Conservation (phyloP, 2,113 vertebrate genomes). For the Limanda limanda region DNA sequence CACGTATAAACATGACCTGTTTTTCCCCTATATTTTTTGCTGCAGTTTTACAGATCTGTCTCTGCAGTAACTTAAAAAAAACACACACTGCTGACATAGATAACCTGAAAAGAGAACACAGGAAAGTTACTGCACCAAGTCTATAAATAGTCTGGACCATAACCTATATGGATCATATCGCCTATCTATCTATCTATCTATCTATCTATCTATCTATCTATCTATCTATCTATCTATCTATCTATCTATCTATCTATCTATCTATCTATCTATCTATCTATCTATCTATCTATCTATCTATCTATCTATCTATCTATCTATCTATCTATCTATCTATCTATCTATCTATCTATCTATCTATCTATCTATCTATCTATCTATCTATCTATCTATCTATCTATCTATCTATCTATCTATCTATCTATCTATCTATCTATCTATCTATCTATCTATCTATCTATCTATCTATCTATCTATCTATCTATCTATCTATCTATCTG, state of each 20-base stretch:
- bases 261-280: not conserved
- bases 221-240: no score
- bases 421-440: not conserved
- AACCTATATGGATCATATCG: not conserved
- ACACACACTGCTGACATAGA: not conserved
- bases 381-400: no score
- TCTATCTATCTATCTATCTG: not conserved
- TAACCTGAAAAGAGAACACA: not conserved
- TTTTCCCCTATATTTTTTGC: no score
- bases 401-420: not conserved
- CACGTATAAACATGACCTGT: no score
- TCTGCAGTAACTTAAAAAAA: not conserved
- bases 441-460: not conserved
- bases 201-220: no score
- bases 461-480: slow-evolving; percentile 2
- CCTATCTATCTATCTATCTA: not conserved
- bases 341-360: no score
- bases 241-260: not conserved
- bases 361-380: no score
- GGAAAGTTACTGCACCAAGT: not conserved
- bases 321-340: not conserved
- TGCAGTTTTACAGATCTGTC: not conserved
- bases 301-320: no score
- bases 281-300: no score
- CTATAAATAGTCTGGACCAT: not conserved